Evolutionary conservation across 2,797 vertebrate species (phyloP).

Genomic region (Xiphorhynchus erythropygius): DNA sequence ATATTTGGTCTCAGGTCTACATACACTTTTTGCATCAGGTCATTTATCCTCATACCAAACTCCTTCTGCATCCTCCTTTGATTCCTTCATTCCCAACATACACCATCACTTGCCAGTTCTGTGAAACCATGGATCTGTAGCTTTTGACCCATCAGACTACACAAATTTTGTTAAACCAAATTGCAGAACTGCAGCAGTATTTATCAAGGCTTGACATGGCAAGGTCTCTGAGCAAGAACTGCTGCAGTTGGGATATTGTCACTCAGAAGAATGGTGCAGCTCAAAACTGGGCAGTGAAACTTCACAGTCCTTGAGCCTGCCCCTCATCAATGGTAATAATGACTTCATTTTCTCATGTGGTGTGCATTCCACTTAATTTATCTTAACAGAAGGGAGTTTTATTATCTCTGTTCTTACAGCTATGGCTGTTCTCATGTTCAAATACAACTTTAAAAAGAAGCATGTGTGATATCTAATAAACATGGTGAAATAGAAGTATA

Average conservation of each 20-base stretch:
- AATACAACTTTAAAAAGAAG: background rate
- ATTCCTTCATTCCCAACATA: background rate
- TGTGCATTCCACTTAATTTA: background rate
- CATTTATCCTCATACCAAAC: background rate
- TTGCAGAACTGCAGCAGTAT: background rate
- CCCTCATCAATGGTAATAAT: background rate
- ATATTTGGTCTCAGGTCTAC: background rate
- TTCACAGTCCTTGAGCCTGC: background rate
- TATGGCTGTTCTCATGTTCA: background rate
- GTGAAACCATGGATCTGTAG: background rate
- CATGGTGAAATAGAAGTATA: background rate
- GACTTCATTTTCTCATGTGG: background rate
- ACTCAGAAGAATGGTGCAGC: background rate
- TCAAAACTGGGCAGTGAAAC: background rate
- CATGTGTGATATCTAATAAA: background rate
- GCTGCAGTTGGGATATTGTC: background rate
- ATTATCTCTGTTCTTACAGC: background rate
- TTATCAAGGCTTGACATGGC: accelerated
- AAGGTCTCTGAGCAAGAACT: background rate
- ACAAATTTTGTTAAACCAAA: background rate
- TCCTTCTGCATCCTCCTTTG: background rate
- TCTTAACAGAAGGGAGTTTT: background rate
- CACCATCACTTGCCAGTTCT: background rate
- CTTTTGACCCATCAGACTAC: background rate
- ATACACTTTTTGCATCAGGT: background rate